Evolutionary conservation across 2,113 vertebrate species (phyloP).

Genomic region (Ciconia stormi): DNA sequence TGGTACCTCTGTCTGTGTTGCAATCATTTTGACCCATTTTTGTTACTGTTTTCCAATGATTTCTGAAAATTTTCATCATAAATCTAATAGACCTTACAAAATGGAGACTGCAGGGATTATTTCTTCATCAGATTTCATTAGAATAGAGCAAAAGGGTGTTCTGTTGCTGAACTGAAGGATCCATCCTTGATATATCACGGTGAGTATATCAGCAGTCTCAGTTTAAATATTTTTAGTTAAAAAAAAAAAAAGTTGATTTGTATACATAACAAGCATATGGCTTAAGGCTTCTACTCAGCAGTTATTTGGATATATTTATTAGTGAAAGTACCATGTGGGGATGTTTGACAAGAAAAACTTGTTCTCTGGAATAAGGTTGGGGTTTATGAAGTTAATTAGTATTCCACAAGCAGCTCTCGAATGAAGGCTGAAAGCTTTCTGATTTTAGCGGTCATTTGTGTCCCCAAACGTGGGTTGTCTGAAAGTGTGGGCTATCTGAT

Average conservation of each 20-base stretch:
- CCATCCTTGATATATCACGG: not conserved
- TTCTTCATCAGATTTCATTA: not conserved
- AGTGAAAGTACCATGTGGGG: not conserved
- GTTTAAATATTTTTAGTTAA: not conserved
- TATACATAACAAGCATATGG: not conserved
- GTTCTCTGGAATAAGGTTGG: not conserved
- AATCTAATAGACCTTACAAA: not conserved
- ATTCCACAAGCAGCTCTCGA: accelerated
- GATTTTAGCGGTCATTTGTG: not conserved
- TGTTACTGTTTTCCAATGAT: not conserved
- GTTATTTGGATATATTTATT: slow-evolving; percentile 24
- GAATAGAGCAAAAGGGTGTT: not conserved
- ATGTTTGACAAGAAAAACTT: not conserved
- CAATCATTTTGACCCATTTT: not conserved
- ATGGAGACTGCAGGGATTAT: not conserved
- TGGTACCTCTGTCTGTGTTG: not conserved
- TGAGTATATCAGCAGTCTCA: not conserved
- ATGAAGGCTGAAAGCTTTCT: not conserved
- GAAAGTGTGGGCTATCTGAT: not conserved
- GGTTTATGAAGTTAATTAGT: not conserved
- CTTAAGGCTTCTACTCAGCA: not conserved
- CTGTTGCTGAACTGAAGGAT: not conserved
- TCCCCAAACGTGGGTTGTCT: not conserved
- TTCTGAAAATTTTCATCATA: not conserved
- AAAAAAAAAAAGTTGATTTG: not conserved